Conservation (phyloP, 2,888 invertebrate species). For the Panzeria rudis region DNA sequence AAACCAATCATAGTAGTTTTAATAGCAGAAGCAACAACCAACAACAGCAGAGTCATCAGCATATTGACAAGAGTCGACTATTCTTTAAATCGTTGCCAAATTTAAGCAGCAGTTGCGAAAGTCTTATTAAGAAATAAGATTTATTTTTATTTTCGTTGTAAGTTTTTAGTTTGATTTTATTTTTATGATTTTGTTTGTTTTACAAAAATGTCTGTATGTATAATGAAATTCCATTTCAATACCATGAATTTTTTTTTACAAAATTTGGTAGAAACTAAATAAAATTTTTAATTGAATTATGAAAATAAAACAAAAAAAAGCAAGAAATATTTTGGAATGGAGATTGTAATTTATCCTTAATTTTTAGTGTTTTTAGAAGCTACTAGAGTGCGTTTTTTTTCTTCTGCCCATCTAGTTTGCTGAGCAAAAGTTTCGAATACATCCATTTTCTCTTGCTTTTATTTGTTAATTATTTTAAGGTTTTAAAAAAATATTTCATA, state of each 20-base stretch:
- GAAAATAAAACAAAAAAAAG: slow-evolving; percentile 31
- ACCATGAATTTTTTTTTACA: slow-evolving; percentile 43
- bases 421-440: slow-evolving; percentile 42
- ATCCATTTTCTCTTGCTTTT: slow-evolving; percentile 45
- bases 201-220: slow-evolving; percentile 37
- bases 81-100: slow-evolving; percentile 88
- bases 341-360: slow-evolving; percentile 6
- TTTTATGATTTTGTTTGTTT: slow-evolving; percentile 27
- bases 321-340: slow-evolving; percentile 21
- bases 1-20: slow-evolving; percentile 50
- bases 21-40: slow-evolving; percentile 66
- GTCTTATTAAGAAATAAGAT: slow-evolving; percentile 85
- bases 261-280: slow-evolving; percentile 35
- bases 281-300: slow-evolving; percentile 31
- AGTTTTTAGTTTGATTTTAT: slow-evolving; percentile 46
- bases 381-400: slow-evolving; percentile 20
- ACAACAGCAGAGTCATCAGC: slow-evolving; percentile 72
- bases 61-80: slow-evolving; percentile 79
- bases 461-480: slow-evolving; percentile 26
- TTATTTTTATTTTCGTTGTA: slow-evolving; percentile 22
- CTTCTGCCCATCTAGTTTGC: slow-evolving; percentile 3
- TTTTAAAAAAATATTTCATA: slow-evolving; percentile 40
- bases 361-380: slow-evolving; percentile 30
- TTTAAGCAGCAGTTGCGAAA: slow-evolving; percentile 88
- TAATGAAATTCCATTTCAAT: slow-evolving; percentile 58